Evolutionary conservation across 37 sponge, comb jelly and placozoan species (phyloP).

Genomic region (Geodia barretti): DNA sequence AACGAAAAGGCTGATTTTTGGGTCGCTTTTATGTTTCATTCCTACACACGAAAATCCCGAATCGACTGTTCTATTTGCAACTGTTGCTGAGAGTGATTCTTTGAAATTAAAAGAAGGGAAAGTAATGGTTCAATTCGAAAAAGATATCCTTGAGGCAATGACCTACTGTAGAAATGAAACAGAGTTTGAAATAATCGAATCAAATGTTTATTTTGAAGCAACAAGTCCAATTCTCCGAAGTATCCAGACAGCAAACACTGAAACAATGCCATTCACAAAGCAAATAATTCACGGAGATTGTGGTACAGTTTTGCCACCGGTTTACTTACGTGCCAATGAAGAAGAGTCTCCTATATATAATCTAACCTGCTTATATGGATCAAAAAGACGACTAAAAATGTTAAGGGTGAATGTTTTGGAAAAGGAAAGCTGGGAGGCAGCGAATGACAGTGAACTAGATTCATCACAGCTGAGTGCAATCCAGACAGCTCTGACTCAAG

Average conservation of each 20-base stretch:
- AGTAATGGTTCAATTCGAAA: conserved; percentile 53
- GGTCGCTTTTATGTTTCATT: conserved; percentile 85
- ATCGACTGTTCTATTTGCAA: conserved; percentile 56
- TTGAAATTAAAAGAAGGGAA: conserved; percentile 53
- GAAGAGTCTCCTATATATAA: conserved; percentile 6
- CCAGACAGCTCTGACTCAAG: conserved; percentile 42
- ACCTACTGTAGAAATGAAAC: neutral
- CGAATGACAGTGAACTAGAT: conserved; percentile 30
- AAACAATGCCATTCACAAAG: conserved; percentile 81
- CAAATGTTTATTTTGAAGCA: conserved; percentile 91
- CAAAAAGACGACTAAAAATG: neutral
- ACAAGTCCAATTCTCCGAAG: conserved; percentile 70
- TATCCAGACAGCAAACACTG: conserved; percentile 68
- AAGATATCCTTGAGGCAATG: neutral
- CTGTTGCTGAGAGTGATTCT: conserved; percentile 71
- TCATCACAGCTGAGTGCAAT: conserved; percentile 47
- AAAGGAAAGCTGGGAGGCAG: conserved; percentile 36
- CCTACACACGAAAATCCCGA: conserved; percentile 49
- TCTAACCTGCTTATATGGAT: conserved; percentile 35
- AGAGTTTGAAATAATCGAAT: conserved; percentile 75
- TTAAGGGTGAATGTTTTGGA: conserved; percentile 25
- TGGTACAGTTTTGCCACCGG: conserved; percentile 26
- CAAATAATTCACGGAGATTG: conserved; percentile 58
- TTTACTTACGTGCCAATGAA: conserved; percentile 10
- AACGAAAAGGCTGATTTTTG: conserved; percentile 75